Evolutionary conservation across 2,113 vertebrate species (phyloP).

Genomic region (Manacus vitellinus): DNA sequence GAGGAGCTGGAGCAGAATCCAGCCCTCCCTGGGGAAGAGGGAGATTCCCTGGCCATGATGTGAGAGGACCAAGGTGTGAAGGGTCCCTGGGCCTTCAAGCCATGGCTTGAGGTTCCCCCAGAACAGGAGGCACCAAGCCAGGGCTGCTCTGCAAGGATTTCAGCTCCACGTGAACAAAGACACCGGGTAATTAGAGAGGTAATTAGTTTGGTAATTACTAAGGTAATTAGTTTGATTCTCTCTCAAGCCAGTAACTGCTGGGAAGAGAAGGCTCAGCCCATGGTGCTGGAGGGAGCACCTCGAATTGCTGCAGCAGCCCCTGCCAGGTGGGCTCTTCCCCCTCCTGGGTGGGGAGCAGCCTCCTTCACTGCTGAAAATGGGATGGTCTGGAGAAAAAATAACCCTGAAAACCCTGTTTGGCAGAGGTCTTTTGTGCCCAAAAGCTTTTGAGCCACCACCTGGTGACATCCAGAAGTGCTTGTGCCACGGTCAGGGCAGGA

Average conservation of each 20-base stretch:
- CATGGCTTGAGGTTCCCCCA: neutral
- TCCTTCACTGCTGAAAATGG: neutral
- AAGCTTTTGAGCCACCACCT: neutral
- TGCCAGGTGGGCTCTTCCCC: neutral
- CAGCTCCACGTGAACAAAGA: constrained; percentile 33
- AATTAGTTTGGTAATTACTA: constrained; percentile 70
- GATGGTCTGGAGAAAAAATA: neutral
- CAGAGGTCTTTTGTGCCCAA: neutral
- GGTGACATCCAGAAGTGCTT: neutral
- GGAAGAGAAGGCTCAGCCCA: neutral
- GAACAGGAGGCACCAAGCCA: neutral
- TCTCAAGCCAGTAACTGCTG: constrained; percentile 51
- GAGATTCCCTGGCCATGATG: neutral
- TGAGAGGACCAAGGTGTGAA: neutral
- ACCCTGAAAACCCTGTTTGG: neutral
- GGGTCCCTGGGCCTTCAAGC: neutral
- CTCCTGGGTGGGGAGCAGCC: neutral
- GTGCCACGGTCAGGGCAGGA: neutral
- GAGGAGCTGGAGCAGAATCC: neutral
- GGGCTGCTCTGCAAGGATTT: neutral
- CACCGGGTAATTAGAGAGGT: constrained; percentile 51
- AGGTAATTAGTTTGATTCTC: constrained; percentile 68
- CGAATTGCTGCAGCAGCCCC: neutral
- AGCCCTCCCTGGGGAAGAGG: neutral
- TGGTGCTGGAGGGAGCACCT: constrained; percentile 26